phyloP scores from a whole-genome alignment of 2,797 vertebrate species.

The Sitta carolinensis region DNA sequence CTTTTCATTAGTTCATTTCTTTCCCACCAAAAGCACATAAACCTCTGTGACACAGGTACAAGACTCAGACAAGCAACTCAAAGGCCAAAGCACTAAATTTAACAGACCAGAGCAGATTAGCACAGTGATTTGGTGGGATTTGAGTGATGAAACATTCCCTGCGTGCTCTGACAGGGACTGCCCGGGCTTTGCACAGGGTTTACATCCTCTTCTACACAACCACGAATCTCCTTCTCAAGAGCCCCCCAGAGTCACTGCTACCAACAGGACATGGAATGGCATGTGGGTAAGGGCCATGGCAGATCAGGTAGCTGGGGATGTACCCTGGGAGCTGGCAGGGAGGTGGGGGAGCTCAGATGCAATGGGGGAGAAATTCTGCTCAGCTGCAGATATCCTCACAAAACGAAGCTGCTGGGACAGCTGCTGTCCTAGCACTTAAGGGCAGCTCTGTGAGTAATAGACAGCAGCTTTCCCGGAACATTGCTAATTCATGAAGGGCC shows the following conservation, averaged over 20 bases:
- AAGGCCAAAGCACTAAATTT: constrained; percentile 48
- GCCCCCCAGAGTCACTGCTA: neutral
- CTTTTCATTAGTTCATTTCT: constrained; percentile 2
- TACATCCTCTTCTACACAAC: neutral
- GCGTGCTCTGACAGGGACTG: neutral
- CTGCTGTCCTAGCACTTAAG: neutral
- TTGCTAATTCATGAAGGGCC: constrained; percentile 65
- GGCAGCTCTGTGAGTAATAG: constrained; percentile 41
- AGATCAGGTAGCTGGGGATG: neutral
- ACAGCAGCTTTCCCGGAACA: constrained; percentile 6
- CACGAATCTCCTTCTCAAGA: neutral
- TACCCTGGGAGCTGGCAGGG: too few species aligned
- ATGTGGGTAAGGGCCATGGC: rapidly evolving
- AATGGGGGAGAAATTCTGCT: neutral
- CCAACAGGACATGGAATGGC: neutral
- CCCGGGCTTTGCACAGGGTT: neutral
- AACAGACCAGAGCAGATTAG: constrained; percentile 15
- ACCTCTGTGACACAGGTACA: constrained; percentile 5
- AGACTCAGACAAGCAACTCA: constrained; percentile 15
- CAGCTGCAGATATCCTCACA: neutral
- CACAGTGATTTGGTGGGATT: neutral
- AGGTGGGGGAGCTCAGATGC: neutral
- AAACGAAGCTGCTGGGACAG: neutral
- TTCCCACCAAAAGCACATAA: neutral
- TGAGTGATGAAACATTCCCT: neutral